Evolutionary conservation across 64 coral and sea anemone species (phyloP), one percentile per base, ranked within the genome.

Genomic region (Hydrozoanthus tunicans): DNA sequence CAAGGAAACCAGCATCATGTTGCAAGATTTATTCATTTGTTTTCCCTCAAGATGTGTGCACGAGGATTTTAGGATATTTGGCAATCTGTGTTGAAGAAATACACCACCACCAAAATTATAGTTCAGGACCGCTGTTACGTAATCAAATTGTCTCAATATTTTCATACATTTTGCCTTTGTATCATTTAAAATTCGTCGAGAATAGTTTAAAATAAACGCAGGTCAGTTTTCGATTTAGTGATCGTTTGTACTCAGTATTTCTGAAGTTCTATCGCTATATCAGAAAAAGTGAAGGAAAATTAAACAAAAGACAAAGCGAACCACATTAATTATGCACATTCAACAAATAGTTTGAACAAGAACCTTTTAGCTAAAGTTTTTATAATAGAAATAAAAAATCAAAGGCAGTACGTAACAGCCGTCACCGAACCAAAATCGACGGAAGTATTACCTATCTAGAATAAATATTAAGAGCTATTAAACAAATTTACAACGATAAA

Each of bases 391-490:
- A 24, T 72, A 9, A 9, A 63, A 63, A 63, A 13, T 72, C 3
- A 7, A 6, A 4, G 15, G 17, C 24, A 15, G 9, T 66, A 84
- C 63, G 63, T 84, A 56, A 84, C 81, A 83, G 81, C 81, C 66
- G 10, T 53, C 14, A 51, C 5, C 55, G 77, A 58, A 55, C 52
- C 74, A 77, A 77, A 55, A 77, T 56, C 52, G 7, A 77, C 9
- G 12, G 13, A 77, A 6, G 4, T 25, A 70, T 54, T 3, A 43
- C 53, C 54, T 56, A 58, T 14, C 59, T 56, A 4, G n/a, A 72
- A 86, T 86, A 86, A 85, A 86, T 86, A 86, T 59, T 86, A 86
- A 55, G 13, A 70, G 59, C 53, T 86, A 58, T 73, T 15, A 66
- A 56, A 86, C 51, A 86, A 86, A 86, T 86, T 56, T 86, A 86